Conservation (phyloP, 2,888 invertebrate genomes). For the Pseudanteris insignis region DNA sequence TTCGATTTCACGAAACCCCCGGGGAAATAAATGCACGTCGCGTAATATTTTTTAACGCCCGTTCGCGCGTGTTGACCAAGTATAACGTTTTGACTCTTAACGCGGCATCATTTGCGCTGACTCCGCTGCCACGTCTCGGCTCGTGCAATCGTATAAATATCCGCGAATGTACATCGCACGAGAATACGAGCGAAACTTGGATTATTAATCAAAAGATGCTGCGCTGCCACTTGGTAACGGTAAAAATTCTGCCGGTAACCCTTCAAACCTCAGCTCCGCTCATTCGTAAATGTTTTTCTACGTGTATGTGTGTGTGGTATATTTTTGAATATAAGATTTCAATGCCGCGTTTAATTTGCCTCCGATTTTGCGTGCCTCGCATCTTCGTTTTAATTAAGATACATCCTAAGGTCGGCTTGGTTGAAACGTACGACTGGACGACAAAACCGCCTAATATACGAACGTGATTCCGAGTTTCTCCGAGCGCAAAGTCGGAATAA, state of each 20-base stretch:
- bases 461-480: slow-evolving; percentile 21
- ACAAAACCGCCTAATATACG: slow-evolving; percentile 33
- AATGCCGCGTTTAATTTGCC: slow-evolving; percentile 48
- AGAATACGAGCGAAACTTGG: slow-evolving; percentile 46
- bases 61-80: no score
- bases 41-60: no score
- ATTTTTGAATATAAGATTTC: no score
- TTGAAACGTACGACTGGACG: slow-evolving; percentile 28
- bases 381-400: slow-evolving; percentile 40
- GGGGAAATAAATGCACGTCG: no score
- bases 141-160: slow-evolving; percentile 58
- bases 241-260: slow-evolving; percentile 53
- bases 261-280: slow-evolving; percentile 40
- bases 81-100: slow-evolving; percentile 19
- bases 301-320: no score
- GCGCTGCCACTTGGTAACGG: slow-evolving; percentile 57
- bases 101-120: slow-evolving; percentile 17
- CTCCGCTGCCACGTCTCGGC: slow-evolving; percentile 35
- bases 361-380: slow-evolving; percentile 18
- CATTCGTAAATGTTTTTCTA: no score
- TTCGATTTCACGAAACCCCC: no score
- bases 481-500: slow-evolving; percentile 17
- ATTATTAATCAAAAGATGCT: slow-evolving; percentile 63
- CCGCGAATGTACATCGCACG: slow-evolving; percentile 56
- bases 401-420: slow-evolving; percentile 29